Evolutionary conservation across 1,140 invertebrate species (phyloP), one percentile per base, ranked within the genome.

Genomic region (Argopecten irradians): DNA sequence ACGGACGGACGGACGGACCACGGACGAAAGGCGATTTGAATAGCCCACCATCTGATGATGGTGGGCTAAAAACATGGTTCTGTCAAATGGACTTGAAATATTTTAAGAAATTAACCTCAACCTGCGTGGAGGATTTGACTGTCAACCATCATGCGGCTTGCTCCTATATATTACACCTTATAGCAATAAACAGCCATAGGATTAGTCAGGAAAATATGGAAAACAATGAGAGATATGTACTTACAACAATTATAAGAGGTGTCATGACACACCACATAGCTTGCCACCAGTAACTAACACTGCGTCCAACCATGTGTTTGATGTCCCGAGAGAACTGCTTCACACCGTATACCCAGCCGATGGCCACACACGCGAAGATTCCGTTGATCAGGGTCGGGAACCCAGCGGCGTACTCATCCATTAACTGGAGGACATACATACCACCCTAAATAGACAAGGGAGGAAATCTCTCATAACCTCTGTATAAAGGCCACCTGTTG

Each of bases 361-460:
- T 97, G 0, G 97, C 96, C 83, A 98, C 96, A 92, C 95, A 95
- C 93, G 96, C 96, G 34, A 94, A 92, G 34, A 96, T 97, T 13
- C 97, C 98, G 87, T 98, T 97, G 28, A 98, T 95, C 41, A 98
- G 94, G 1, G 98, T 97, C n/a, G 97, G 98, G 96, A 97, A 98
- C 92, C 98, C 98, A 16, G 97, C 97, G 0, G 97, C 97, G 92
- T 98, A 98, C 92, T 98, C 97, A 93, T 98, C 98, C 96, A 98
- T 97, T 84, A 98, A 92, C 93, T 98, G 97, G 2, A 98, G 95
- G 96, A 97, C 97, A 94, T 98, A 98, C 96, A 98, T 97, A 11
- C 97, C 98, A 93, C 97, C 94, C 94, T 96, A 89, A 71, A 94
- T 87, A 36, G 19, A 86, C 1, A 41, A 22, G 22, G 5, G 11